Evolutionary conservation across 2,888 invertebrate genomes (phyloP).

Genomic region (Scaptomyza reducta): DNA sequence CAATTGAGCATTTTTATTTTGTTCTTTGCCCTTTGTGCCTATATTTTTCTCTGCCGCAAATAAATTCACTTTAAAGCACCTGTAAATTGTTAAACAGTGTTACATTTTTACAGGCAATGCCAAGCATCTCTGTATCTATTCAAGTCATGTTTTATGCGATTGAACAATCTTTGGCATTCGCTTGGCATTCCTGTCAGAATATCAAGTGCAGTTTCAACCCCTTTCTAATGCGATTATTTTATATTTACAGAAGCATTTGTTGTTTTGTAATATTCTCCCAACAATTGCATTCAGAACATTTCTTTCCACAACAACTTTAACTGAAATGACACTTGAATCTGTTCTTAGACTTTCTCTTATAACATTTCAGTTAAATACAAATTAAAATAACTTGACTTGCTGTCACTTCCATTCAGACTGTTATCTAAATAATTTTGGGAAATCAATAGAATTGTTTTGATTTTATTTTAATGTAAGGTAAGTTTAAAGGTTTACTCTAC

Average conservation of each 20-base stretch:
- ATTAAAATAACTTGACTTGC: constrained; percentile 25
- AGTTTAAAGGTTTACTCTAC: too few species aligned
- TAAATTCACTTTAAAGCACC: too few species aligned
- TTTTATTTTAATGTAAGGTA: constrained; percentile 8
- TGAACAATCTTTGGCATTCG: neutral
- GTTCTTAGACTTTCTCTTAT: neutral
- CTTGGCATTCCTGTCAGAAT: neutral
- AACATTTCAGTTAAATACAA: constrained; percentile 6
- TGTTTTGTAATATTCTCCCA: constrained; percentile 9
- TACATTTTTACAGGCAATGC: too few species aligned
- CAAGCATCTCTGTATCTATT: constrained; percentile 25
- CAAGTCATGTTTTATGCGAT: constrained; percentile 12
- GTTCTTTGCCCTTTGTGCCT: neutral
- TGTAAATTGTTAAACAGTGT: neutral
- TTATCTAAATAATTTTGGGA: constrained; percentile 12
- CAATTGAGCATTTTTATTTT: neutral
- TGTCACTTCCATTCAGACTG: constrained; percentile 19
- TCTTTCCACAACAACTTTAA: constrained; percentile 3
- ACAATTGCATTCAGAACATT: constrained; percentile 20
- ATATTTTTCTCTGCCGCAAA: neutral
- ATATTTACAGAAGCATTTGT: constrained; percentile 5
- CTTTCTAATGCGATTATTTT: constrained; percentile 9
- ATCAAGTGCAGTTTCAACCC: neutral
- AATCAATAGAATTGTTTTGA: constrained; percentile 8
- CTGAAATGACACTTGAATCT: neutral